phyloP scores from a whole-genome alignment of 2,113 vertebrate genomes.

The Candoia aspera region DNA sequence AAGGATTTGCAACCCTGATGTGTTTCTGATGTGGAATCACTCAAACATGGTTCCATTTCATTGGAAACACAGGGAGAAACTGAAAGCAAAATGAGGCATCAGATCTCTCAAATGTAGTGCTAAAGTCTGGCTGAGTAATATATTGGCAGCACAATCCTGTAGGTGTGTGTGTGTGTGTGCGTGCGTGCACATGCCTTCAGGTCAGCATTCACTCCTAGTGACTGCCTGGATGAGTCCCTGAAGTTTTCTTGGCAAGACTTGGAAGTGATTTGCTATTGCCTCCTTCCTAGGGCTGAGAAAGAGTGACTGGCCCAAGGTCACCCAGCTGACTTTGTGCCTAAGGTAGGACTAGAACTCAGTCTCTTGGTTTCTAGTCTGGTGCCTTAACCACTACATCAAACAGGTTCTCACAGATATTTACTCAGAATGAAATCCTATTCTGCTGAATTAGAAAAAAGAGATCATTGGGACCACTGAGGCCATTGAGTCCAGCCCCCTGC shows the following conservation, averaged over 20 bases:
- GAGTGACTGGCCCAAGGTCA: too few relatives aligned
- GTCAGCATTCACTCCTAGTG: background rate
- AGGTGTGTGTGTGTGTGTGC: background rate
- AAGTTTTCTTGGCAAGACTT: background rate
- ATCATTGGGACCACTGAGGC: background rate
- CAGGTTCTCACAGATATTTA: background rate
- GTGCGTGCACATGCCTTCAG: too few relatives aligned
- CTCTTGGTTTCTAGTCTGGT: background rate
- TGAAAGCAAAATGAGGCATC: background rate
- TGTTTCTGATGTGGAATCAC: constrained; percentile 17
- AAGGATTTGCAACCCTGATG: constrained; percentile 34
- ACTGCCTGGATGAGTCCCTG: background rate
- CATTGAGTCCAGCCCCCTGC: background rate
- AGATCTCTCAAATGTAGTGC: background rate
- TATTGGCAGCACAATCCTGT: background rate
- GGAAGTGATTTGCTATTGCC: too few relatives aligned
- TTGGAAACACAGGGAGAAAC: background rate
- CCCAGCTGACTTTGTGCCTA: background rate
- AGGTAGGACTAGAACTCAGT: background rate
- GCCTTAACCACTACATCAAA: background rate
- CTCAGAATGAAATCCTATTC: background rate
- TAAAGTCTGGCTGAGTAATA: background rate
- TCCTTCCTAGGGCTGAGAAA: too few relatives aligned
- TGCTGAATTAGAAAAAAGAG: background rate
- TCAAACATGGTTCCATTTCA: background rate